phyloP scores from a whole-genome alignment of 2,888 invertebrate species.

The Liopterus haemorrhoidalis region DNA sequence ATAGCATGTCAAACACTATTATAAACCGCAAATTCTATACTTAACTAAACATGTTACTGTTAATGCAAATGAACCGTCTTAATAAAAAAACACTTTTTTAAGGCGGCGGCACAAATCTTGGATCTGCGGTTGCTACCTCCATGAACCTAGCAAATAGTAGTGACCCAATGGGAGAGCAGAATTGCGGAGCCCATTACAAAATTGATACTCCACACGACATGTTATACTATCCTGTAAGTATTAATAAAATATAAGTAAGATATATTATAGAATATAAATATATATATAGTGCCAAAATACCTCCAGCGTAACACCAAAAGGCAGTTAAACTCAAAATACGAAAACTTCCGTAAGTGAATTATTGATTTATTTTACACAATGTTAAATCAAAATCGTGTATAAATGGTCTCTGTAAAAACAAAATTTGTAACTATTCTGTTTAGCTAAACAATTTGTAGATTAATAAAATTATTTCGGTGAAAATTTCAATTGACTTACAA shows the following conservation, averaged over 20 bases:
- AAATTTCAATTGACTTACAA: too few species aligned
- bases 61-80: background rate
- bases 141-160: conserved; percentile 73
- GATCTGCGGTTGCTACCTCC: conserved; percentile 69
- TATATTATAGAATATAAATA: background rate
- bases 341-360: conserved; percentile 14
- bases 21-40: too few species aligned
- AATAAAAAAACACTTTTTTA: conserved; percentile 24
- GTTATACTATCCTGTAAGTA: conserved; percentile 73
- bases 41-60: background rate
- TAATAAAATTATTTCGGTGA: too few species aligned
- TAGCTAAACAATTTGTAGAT: too few species aligned
- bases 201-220: conserved; percentile 66
- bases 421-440: conserved; percentile 2
- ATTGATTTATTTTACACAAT: background rate
- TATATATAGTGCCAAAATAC: too few species aligned
- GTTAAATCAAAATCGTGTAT: too few species aligned
- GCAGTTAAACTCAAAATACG: background rate
- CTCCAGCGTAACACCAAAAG: background rate
- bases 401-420: background rate
- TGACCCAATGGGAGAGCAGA: conserved; percentile 59
- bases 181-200: conserved; percentile 56
- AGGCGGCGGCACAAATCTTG: conserved; percentile 60
- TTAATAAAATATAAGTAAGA: conserved; percentile 6
- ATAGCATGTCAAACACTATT: too few species aligned